Evolutionary conservation across 2,113 vertebrate species (phyloP).

Genomic region (Strix aluco): DNA sequence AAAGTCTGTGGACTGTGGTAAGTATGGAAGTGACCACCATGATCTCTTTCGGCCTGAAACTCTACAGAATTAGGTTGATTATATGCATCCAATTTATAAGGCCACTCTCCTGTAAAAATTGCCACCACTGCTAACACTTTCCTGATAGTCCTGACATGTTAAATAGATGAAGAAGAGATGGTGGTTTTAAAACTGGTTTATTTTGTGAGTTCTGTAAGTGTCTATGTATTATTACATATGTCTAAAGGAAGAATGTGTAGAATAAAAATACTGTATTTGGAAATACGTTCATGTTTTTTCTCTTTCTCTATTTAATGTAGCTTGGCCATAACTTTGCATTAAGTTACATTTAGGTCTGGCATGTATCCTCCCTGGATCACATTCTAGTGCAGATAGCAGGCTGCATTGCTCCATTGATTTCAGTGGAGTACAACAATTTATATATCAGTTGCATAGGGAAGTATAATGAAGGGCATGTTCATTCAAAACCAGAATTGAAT

Average conservation of each 20-base stretch:
- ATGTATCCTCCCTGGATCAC: background rate
- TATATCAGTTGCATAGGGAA: background rate
- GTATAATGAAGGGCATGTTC: background rate
- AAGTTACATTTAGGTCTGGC: background rate
- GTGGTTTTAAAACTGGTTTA: accelerated
- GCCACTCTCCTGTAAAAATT: background rate
- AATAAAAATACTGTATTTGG: background rate
- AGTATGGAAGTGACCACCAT: background rate
- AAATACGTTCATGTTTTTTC: background rate
- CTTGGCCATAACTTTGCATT: background rate
- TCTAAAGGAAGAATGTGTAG: background rate
- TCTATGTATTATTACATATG: background rate
- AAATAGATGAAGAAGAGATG: background rate
- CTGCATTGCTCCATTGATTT: background rate
- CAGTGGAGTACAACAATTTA: background rate
- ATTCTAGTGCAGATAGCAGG: background rate
- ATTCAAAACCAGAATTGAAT: background rate
- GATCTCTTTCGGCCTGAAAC: background rate
- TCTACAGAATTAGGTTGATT: background rate
- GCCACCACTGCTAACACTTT: background rate
- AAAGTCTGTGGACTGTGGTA: background rate
- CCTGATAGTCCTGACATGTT: background rate
- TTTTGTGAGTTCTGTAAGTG: background rate
- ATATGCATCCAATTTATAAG: background rate
- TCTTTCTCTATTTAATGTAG: background rate